These are phyloP conservation scores for Parazoanthus atlanticus DNA, from an alignment of 92 coral and sea anemone species.

Conservation along the genomic window DNA sequence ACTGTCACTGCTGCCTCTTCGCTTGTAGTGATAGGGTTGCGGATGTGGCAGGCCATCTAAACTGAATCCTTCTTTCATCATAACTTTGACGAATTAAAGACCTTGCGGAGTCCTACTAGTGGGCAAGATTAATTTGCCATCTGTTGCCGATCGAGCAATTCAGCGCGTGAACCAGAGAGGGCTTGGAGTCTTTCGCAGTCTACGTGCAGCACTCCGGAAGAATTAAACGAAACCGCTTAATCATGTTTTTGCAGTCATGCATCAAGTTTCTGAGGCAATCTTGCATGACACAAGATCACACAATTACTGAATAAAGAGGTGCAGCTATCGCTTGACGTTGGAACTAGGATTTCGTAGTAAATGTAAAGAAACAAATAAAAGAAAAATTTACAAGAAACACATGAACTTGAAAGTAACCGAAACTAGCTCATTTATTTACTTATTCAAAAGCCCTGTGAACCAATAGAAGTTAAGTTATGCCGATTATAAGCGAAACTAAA, in stretches of 20 bases:
- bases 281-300: conserved; percentile 13
- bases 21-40: conserved; percentile 22
- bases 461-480: conserved; percentile 10
- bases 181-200: neutral
- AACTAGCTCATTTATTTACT: neutral
- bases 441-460: neutral
- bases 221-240: neutral
- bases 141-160: neutral
- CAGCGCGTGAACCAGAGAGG: neutral
- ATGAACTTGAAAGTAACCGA: neutral
- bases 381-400: neutral
- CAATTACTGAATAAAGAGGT: neutral
- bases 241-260: conserved; percentile 1
- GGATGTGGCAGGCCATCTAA: conserved; percentile 7
- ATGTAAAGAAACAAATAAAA: neutral
- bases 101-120: neutral
- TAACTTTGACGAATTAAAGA: neutral
- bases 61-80: conserved; percentile 7
- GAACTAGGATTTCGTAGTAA: neutral
- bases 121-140: neutral
- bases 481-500: neutral
- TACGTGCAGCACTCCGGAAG: neutral
- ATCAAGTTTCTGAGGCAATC: neutral
- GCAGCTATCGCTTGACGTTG: neutral
- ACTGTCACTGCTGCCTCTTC: conserved; percentile 29